Conservation (phyloP, 2,113 vertebrate genomes). For the Campylomormyrus tamandua region DNA sequence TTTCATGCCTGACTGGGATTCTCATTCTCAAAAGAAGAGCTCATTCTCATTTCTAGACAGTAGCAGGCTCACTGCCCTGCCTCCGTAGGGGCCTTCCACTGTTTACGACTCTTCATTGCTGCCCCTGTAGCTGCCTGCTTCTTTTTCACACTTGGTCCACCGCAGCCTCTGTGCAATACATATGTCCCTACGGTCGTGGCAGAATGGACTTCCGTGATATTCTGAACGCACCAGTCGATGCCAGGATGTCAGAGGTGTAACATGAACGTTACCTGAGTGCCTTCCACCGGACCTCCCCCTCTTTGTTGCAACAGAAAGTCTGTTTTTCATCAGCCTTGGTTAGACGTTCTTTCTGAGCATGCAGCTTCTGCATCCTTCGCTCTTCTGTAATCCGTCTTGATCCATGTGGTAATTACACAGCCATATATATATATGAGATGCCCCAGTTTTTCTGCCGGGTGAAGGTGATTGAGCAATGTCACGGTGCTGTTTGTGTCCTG, state of each 20-base stretch:
- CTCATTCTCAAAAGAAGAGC: not conserved
- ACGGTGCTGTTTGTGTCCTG: not conserved
- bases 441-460: not conserved
- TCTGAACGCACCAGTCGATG: not conserved
- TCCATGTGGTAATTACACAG: not conserved
- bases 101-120: not conserved
- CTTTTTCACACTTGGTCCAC: not conserved
- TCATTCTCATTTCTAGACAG: not conserved
- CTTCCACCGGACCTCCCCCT: not conserved
- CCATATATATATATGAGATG: too few relatives aligned
- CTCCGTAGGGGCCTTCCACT: not conserved
- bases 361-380: not conserved
- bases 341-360: not conserved
- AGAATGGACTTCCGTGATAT: not conserved
- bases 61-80: not conserved
- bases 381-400: not conserved
- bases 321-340: not conserved
- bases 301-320: not conserved
- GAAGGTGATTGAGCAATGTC: constrained; percentile 12
- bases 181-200: not conserved
- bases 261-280: not conserved
- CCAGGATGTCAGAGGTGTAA: not conserved
- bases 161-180: not conserved
- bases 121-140: not conserved
- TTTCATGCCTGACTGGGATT: not conserved